phyloP scores from a whole-genome alignment of 2,113 vertebrate genomes.

The Leptobrachium ailaonicum region DNA sequence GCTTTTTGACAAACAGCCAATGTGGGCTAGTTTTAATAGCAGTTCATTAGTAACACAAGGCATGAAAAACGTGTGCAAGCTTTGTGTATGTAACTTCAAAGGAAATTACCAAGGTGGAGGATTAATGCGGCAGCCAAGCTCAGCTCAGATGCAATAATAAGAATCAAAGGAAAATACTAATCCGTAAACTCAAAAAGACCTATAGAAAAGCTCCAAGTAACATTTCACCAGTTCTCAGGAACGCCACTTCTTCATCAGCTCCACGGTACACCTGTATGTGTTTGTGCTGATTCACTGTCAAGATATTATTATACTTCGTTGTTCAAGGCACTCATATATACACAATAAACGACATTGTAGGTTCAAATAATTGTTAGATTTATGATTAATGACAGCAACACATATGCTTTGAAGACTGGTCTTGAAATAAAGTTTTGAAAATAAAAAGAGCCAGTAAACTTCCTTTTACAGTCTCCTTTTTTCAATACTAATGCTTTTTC shows the following conservation, averaged over 20 bases:
- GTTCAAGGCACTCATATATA: no score
- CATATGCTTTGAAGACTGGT: no score
- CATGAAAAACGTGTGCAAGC: conserved; percentile 3
- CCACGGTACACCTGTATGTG: conserved; percentile 2
- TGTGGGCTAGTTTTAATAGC: conserved; percentile 9
- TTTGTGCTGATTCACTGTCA: not conserved
- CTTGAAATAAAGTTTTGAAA: no score
- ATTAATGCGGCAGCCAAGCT: conserved; percentile 20
- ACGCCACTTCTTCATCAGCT: not conserved
- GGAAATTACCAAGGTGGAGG: conserved; percentile 18
- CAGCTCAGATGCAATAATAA: conserved; percentile 13
- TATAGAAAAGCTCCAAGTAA: not conserved
- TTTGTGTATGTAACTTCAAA: conserved; percentile 20
- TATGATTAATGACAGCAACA: no score
- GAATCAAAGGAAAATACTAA: conserved; percentile 17
- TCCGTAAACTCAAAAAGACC: conserved; percentile 5
- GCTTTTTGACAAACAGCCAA: not conserved
- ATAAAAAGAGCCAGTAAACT: no score
- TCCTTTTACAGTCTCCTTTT: no score
- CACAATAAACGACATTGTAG: no score
- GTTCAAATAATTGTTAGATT: no score
- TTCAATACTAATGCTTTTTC: no score
- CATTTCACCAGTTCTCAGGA: not conserved
- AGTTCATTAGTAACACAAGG: conserved; percentile 4
- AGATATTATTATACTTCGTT: no score